Evolutionary conservation across 1,140 invertebrate genomes (phyloP).

Genomic region (Stenopsyche tienmushanensis): DNA sequence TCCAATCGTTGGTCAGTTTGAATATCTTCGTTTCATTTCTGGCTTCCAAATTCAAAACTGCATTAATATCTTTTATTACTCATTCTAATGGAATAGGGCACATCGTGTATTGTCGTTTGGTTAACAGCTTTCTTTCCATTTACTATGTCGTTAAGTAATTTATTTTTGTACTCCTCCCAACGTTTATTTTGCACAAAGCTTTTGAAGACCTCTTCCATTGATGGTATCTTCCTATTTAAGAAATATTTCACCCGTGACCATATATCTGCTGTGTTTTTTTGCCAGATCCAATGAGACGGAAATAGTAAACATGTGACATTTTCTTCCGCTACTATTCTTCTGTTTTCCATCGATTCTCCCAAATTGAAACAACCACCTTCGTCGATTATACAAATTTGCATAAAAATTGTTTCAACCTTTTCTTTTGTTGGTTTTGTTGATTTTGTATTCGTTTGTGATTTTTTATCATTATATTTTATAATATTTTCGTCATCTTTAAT

Average conservation of each 20-base stretch:
- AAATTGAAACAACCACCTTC: slow-evolving; percentile 54
- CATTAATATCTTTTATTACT: no score
- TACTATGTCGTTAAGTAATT: slow-evolving; percentile 54
- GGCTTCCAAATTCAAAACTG: no score
- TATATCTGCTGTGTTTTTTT: slow-evolving; percentile 63
- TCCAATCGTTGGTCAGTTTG: no score
- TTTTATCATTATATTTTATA: neutral
- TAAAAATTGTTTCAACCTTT: slow-evolving; percentile 51
- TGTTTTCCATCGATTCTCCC: slow-evolving; percentile 62
- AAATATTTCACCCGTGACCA: slow-evolving; percentile 63
- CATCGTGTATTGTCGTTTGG: slow-evolving; percentile 59
- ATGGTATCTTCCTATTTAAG: slow-evolving; percentile 61
- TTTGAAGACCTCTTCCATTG: slow-evolving; percentile 56
- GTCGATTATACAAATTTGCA: slow-evolving; percentile 55
- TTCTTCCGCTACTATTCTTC: slow-evolving; percentile 59
- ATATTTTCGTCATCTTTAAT: neutral
- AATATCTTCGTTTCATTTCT: no score
- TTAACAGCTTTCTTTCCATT: slow-evolving; percentile 52
- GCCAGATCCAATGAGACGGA: slow-evolving; percentile 62
- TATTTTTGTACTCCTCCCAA: slow-evolving; percentile 57
- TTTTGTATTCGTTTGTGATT: neutral
- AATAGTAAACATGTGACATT: slow-evolving; percentile 60
- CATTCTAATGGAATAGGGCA: slow-evolving; percentile 64
- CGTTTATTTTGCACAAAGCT: slow-evolving; percentile 55
- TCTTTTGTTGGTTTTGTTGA: neutral